A percentile compares a stretch with the other conserved stretches of the same genome.
These are phyloP conservation scores for Apocrypta bakeri DNA, from an alignment of 1,140 invertebrate genomes.

Conservation along the genomic window DNA sequence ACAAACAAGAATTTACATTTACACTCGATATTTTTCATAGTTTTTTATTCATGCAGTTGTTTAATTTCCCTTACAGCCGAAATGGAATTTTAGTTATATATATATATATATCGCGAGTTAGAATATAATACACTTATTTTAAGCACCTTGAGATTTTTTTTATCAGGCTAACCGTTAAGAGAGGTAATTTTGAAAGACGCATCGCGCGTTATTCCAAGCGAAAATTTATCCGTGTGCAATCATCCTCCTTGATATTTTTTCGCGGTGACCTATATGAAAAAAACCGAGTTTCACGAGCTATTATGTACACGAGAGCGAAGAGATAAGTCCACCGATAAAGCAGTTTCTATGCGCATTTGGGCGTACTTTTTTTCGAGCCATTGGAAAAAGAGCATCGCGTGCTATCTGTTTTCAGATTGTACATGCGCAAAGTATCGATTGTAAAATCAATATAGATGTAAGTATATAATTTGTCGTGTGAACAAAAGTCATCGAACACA, in stretches of 20 bases:
- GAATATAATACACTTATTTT: background rate
- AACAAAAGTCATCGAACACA: too few species aligned
- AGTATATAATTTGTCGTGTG: too few species aligned
- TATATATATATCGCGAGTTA: background rate
- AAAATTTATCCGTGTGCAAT: background rate
- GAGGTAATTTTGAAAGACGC: background rate
- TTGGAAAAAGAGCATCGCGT: background rate
- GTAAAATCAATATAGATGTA: too few species aligned
- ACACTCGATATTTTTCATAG: background rate
- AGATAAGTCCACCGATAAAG: background rate
- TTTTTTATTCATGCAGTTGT: background rate
- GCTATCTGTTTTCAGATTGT: constrained; percentile 4
- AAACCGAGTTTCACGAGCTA: background rate
- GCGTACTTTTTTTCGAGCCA: background rate
- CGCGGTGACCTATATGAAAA: background rate
- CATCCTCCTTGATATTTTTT: background rate
- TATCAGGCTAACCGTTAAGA: background rate
- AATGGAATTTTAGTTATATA: background rate
- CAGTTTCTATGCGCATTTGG: background rate
- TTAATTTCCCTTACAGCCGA: background rate
- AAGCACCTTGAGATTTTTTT: background rate
- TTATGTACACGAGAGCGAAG: constrained; percentile 15
- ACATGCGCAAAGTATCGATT: constrained; percentile 29
- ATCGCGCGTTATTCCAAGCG: background rate
- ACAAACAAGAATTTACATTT: background rate